Percentiles rank a stretch among this genome's conserved stretches.
Evolutionary conservation across 1,140 invertebrate genomes (phyloP).

Genomic region (Drosophila simulans): DNA sequence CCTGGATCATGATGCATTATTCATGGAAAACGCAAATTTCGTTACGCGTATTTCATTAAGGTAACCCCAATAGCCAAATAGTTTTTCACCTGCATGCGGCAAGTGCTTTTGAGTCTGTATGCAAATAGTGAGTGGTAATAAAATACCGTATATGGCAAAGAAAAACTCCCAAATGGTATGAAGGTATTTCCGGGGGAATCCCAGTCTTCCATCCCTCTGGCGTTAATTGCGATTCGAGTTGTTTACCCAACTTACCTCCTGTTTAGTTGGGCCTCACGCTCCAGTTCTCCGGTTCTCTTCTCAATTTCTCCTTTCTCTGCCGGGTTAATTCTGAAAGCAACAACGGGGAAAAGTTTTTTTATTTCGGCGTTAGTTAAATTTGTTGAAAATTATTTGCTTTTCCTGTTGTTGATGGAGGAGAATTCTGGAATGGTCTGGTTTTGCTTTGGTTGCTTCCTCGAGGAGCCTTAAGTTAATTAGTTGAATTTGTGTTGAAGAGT

Average conservation of each 20-base stretch:
- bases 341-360: constrained; percentile 52
- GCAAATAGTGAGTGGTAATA: constrained; percentile 24
- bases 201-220: constrained; percentile 25
- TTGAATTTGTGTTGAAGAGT: constrained; percentile 56
- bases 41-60: constrained; percentile 53
- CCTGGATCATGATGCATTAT: constrained; percentile 51
- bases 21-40: constrained; percentile 51
- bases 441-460: constrained; percentile 40
- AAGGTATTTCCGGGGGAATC: constrained; percentile 18
- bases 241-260: constrained; percentile 73
- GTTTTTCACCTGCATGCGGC: constrained; percentile 23
- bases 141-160: constrained; percentile 17
- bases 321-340: constrained; percentile 52
- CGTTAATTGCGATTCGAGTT: constrained; percentile 61
- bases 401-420: constrained; percentile 33
- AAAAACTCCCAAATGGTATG: constrained; percentile 26
- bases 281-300: constrained; percentile 29
- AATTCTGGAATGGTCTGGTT: constrained; percentile 28
- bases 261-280: constrained; percentile 72
- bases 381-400: constrained; percentile 71
- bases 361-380: constrained; percentile 62
- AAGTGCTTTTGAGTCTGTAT: constrained; percentile 38
- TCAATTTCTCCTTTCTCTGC: constrained; percentile 13
- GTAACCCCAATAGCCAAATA: constrained; percentile 9
- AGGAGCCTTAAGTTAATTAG: constrained; percentile 67